phyloP scores from a whole-genome alignment of 2,888 invertebrate species.

The Xestia rhomboidea region DNA sequence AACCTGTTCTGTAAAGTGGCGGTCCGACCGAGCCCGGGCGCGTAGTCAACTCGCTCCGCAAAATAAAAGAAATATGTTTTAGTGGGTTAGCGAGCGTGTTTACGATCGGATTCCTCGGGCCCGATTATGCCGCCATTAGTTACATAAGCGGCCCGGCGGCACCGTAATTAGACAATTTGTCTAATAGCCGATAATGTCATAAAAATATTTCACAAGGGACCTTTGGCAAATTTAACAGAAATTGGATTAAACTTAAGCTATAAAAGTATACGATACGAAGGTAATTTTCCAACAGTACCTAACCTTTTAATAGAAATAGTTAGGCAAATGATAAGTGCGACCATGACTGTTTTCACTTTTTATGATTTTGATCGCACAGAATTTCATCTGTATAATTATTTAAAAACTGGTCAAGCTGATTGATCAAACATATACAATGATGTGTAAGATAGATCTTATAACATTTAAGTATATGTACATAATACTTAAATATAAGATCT shows the following conservation, averaged over 20 bases:
- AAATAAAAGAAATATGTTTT: slow-evolving; percentile 91
- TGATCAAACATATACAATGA: slow-evolving; percentile 6
- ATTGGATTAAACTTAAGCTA: slow-evolving; percentile 19
- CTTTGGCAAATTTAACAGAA: slow-evolving; percentile 52
- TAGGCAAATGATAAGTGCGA: neutral
- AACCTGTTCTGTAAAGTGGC: slow-evolving; percentile 87
- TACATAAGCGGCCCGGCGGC: slow-evolving; percentile 82
- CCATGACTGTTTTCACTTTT: neutral
- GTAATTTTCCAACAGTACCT: neutral
- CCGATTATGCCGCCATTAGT: slow-evolving; percentile 87
- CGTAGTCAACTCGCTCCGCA: slow-evolving; percentile 82
- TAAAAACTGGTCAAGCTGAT: neutral
- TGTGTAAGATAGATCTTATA: slow-evolving; percentile 24
- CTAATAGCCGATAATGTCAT: slow-evolving; percentile 76
- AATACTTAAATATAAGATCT: no score
- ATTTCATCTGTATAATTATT: neutral
- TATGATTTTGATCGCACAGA: neutral
- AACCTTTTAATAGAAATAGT: neutral
- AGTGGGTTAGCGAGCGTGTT: slow-evolving; percentile 90
- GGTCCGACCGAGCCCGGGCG: slow-evolving; percentile 74
- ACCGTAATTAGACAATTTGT: slow-evolving; percentile 85
- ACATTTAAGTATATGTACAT: slow-evolving; percentile 32
- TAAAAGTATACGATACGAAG: neutral
- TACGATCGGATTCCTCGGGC: slow-evolving; percentile 86
- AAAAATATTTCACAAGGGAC: slow-evolving; percentile 68